Evolutionary conservation across 2,888 invertebrate species (phyloP).

Genomic region (Vesta saturnalis): DNA sequence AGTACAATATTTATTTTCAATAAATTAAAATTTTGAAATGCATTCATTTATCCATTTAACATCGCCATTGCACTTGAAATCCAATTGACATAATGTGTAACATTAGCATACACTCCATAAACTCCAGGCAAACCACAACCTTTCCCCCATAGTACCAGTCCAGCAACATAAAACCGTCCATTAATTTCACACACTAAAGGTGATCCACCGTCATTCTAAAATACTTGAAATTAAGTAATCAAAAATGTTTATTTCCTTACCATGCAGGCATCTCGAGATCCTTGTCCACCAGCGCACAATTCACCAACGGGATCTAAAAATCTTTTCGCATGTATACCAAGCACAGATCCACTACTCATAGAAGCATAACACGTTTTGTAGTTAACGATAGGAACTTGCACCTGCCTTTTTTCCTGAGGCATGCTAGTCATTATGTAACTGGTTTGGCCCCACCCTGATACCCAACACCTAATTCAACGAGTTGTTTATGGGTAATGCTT

Average conservation of each 20-base stretch:
- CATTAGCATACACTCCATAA: slow-evolving; percentile 82
- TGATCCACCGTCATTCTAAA: slow-evolving; percentile 78
- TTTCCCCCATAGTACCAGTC: slow-evolving; percentile 79
- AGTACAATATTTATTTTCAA: too few species aligned
- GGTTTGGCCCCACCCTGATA: slow-evolving; percentile 90
- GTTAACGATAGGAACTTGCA: slow-evolving; percentile 76
- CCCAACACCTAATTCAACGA: slow-evolving; percentile 66
- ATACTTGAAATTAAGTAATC: not conserved
- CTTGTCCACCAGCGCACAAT: slow-evolving; percentile 57
- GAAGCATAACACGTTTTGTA: slow-evolving; percentile 61
- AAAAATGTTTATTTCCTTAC: slow-evolving; percentile 41
- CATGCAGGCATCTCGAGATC: slow-evolving; percentile 55
- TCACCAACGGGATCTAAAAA: slow-evolving; percentile 55
- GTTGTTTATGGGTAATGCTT: not conserved
- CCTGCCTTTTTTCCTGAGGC: slow-evolving; percentile 74
- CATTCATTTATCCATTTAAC: slow-evolving; percentile 16
- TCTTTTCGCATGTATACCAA: slow-evolving; percentile 52
- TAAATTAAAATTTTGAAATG: too few species aligned
- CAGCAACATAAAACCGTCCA: slow-evolving; percentile 69
- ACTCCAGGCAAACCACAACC: slow-evolving; percentile 76
- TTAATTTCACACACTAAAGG: slow-evolving; percentile 71
- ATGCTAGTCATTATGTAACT: slow-evolving; percentile 66
- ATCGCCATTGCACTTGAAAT: slow-evolving; percentile 57
- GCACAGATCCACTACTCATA: slow-evolving; percentile 45
- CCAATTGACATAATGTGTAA: slow-evolving; percentile 75